These are phyloP conservation scores for Coluber constrictor DNA, from an alignment of 2,797 vertebrate species.

Conservation along the genomic window DNA sequence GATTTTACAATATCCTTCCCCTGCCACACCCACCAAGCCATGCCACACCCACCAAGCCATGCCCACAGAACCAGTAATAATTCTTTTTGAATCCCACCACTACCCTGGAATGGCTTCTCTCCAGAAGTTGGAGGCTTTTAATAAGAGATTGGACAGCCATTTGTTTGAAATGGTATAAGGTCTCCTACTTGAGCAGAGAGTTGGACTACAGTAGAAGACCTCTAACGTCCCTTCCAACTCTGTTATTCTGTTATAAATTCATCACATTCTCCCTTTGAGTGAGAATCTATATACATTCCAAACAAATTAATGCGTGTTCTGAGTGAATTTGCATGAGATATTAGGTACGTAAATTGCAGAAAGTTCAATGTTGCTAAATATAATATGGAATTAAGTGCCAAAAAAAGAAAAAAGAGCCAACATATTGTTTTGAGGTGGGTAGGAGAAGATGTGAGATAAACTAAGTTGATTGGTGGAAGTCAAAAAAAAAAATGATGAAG, in stretches of 20 bases:
- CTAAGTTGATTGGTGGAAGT: not conserved
- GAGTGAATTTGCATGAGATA: not conserved
- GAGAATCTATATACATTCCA: not conserved
- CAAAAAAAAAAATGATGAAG: not conserved
- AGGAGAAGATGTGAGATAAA: not conserved
- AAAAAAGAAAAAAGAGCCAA: not conserved
- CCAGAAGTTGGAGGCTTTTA: too few species aligned
- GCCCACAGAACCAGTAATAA: too few species aligned
- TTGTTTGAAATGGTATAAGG: too few species aligned
- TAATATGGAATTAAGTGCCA: slow-evolving; percentile 18
- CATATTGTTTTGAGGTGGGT: not conserved
- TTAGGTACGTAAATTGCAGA: not conserved
- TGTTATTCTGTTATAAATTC: not conserved
- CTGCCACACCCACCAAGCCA: too few species aligned
- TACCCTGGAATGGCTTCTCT: too few species aligned
- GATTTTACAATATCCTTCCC: too few species aligned
- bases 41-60: too few species aligned
- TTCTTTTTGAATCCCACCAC: too few species aligned
- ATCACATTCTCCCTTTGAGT: not conserved
- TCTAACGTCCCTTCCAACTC: too few species aligned
- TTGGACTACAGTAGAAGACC: too few species aligned
- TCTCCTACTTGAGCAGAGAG: too few species aligned
- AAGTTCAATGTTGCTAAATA: not conserved
- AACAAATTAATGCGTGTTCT: not conserved
- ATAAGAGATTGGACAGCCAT: too few species aligned